Conservation (phyloP, 2,888 invertebrate genomes). For the Caenorhabditis doughertyi region DNA sequence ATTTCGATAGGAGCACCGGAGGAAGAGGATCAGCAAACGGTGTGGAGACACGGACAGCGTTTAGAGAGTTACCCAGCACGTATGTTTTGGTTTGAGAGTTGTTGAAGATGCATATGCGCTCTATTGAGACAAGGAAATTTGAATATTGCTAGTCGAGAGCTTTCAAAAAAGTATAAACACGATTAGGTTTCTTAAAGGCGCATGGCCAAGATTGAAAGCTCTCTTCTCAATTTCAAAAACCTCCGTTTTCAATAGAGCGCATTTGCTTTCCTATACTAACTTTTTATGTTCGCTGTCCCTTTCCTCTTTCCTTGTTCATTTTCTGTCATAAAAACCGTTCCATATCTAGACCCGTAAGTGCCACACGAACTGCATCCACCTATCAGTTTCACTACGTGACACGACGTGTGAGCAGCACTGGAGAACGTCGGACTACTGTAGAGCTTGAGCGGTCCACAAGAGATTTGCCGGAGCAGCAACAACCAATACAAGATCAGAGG, state of each 20-base stretch:
- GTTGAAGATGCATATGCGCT: no score
- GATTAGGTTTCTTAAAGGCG: neutral
- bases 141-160: neutral
- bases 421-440: conserved; percentile 53
- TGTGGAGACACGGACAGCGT: conserved; percentile 31
- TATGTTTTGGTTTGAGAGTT: no score
- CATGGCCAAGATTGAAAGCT: neutral
- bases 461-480: conserved; percentile 23
- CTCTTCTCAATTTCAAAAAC: neutral
- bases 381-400: conserved; percentile 67
- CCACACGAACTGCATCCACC: conserved; percentile 50
- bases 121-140: neutral
- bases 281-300: neutral
- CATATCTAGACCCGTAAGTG: conserved; percentile 48
- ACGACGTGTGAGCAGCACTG: conserved; percentile 49
- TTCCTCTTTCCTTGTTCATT: conserved; percentile 1
- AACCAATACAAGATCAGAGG: neutral
- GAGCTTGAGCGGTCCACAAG: conserved; percentile 39
- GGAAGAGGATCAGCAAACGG: conserved; percentile 44
- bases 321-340: neutral
- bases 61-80: conserved; percentile 38
- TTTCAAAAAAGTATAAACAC: conserved; percentile 6
- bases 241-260: conserved; percentile 5
- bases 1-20: neutral
- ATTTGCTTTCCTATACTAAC: conserved; percentile 9